Evolutionary conservation across 2,113 vertebrate genomes (phyloP).

Genomic region (Typhlomys cinereus): DNA sequence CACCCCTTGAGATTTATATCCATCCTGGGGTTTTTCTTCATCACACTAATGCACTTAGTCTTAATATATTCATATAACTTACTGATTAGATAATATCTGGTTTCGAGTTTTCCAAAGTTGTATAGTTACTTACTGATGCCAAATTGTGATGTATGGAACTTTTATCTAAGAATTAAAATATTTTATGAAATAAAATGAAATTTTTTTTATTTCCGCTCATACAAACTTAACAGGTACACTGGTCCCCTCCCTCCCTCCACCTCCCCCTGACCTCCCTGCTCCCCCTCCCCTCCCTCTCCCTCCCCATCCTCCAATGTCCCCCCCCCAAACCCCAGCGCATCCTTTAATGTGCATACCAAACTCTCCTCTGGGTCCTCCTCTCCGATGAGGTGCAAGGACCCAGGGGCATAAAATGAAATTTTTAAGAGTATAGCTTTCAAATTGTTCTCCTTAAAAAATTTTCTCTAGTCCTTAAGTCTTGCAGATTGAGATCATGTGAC

Average conservation of each 20-base stretch:
- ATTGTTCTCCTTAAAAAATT: not conserved
- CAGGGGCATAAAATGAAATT: slow-evolving; percentile 10
- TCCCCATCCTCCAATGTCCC: no score
- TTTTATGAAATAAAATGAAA: not conserved
- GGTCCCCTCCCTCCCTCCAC: no score
- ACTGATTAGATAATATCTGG: not conserved
- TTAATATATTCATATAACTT: not conserved
- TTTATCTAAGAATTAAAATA: slow-evolving; percentile 48
- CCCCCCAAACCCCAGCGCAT: no score
- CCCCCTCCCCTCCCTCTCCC: no score
- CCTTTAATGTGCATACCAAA: no score
- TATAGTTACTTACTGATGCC: not conserved
- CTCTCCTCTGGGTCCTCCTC: no score
- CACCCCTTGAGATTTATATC: not conserved
- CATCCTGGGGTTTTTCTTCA: not conserved
- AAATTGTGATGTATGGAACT: not conserved
- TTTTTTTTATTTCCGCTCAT: no score
- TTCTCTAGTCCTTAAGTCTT: not conserved
- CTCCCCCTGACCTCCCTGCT: no score
- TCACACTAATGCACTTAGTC: not conserved
- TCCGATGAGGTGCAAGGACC: no score
- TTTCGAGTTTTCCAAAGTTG: slow-evolving; percentile 29
- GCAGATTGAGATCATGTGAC: not conserved
- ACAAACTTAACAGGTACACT: no score
- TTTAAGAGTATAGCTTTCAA: not conserved